Base-by-base conservation (phyloP, 2,888 invertebrate species). In the Azorinus chamasolen region DNA sequence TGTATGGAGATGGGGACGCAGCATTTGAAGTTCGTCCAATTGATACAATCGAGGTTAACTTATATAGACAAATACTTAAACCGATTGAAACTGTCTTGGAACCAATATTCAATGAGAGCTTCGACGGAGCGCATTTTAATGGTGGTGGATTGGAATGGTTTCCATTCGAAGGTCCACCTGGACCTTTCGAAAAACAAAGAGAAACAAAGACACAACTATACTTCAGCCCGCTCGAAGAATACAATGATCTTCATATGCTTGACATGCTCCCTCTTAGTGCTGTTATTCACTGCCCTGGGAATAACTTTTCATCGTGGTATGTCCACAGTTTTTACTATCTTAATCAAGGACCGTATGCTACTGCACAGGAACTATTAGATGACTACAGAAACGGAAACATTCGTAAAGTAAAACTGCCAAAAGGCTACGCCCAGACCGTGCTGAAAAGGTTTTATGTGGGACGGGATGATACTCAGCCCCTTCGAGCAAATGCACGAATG, bases 291-390 rank as follows among this genome's bases (percentile, higher is more conserved):
- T 74, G 78, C 25, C 70, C 76, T 5, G 79, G 81, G 20, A 62
- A 61, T 43, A 59, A 81, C 45, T 20, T 41, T 2, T 69, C 69
- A 1, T 41, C 65, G 1, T 83, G 83, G 83, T 74, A 65, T 41
- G 68, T 65, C 12, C 69, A 72, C 57, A 57, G 62, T 27, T 59
- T 68, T 22, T 80, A 64, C 46, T 83, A 81, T 51, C n/a, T 83
- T 8, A 83, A 80, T 43, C 81, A 81, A 45, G 83, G 83, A 20
- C 83, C 83, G 4, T 83, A 63, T 64, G 18, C 41, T 8, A 72
- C 66, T 20, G 65, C 69, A 1, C 53, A 59, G 10, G 68, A 70
- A 5, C 37, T 83, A 6, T 46, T 71, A 3, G 18, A 57, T 14
- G 72, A 51, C 4, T 83, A 79, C 50, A 54, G 25, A 3, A 65